A percentile compares a stretch with the other conserved stretches of the same genome.
These are phyloP conservation scores for Athalia cordata DNA, from an alignment of 2,888 invertebrate species.

Conservation along the genomic window DNA sequence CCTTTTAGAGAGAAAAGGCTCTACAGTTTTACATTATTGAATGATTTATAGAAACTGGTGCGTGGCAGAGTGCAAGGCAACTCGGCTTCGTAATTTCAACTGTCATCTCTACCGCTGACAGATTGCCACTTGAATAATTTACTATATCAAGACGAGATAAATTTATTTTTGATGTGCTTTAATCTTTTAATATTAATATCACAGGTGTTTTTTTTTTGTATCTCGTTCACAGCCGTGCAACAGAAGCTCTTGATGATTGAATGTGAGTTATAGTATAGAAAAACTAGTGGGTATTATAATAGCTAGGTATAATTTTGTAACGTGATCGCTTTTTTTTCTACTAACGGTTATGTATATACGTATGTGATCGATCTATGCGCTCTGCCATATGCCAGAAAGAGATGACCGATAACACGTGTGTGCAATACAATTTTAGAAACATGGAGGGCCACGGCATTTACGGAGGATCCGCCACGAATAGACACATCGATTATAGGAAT, in stretches of 20 bases:
- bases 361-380: slow-evolving; percentile 3
- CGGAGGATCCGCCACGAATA: too few species aligned
- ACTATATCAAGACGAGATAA: not conserved
- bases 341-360: too few species aligned
- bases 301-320: not conserved
- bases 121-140: too few species aligned
- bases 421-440: not conserved
- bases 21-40: too few species aligned
- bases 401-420: not conserved
- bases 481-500: too few species aligned
- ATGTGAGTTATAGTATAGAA: too few species aligned
- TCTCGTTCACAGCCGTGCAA: slow-evolving; percentile 12
- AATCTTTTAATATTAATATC: slow-evolving; percentile 30
- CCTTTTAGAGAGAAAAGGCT: too few species aligned
- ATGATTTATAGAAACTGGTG: not conserved
- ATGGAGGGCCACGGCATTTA: too few species aligned
- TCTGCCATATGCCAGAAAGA: slow-evolving; percentile 7
- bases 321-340: too few species aligned
- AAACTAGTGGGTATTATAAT: not conserved
- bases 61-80: slow-evolving; percentile 27
- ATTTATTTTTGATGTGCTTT: slow-evolving; percentile 19
- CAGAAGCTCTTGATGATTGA: not conserved
- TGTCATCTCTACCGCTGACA: too few species aligned
- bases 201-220: slow-evolving; percentile 23
- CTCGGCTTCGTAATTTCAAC: too few species aligned